A percentile compares a stretch with the other conserved stretches of the same genome.
These are phyloP conservation scores for Lontra canadensis DNA, from an alignment of 2,113 vertebrate genomes.

Conservation along the genomic window DNA sequence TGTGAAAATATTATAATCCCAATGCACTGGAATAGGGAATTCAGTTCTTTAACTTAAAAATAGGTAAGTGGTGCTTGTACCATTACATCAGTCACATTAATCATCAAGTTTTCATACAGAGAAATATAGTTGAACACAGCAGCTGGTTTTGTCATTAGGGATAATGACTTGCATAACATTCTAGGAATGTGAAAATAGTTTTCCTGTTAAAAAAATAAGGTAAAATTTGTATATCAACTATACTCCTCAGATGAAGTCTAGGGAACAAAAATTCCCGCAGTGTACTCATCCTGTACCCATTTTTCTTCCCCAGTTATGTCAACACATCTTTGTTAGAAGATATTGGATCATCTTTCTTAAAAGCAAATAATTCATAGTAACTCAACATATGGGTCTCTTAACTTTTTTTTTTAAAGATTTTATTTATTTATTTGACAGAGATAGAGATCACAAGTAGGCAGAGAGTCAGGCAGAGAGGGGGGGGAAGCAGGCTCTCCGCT, in stretches of 20 bases:
- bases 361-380: not conserved
- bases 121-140: conserved; percentile 45
- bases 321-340: not conserved
- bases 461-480: too few species aligned
- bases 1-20: conserved; percentile 36
- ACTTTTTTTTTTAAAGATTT: not conserved
- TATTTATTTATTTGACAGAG: too few species aligned
- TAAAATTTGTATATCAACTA: not conserved
- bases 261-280: not conserved
- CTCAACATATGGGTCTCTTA: not conserved
- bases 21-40: conserved; percentile 7
- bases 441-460: too few species aligned
- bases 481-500: too few species aligned
- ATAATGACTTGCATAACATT: conserved; percentile 53
- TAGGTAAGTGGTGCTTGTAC: conserved; percentile 64
- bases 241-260: not conserved
- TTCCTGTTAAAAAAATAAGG: conserved; percentile 52
- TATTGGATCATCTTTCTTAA: not conserved
- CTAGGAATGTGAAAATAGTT: conserved; percentile 27
- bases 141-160: conserved; percentile 51
- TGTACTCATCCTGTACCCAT: accelerated
- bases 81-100: conserved; percentile 58
- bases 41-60: conserved; percentile 48
- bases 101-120: conserved; percentile 69
- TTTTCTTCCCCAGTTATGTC: not conserved